A percentile compares a stretch with the other conserved stretches of the same genome.
Evolutionary conservation across 2,797 vertebrate genomes (phyloP).

Genomic region (Decapterus maruadsi): DNA sequence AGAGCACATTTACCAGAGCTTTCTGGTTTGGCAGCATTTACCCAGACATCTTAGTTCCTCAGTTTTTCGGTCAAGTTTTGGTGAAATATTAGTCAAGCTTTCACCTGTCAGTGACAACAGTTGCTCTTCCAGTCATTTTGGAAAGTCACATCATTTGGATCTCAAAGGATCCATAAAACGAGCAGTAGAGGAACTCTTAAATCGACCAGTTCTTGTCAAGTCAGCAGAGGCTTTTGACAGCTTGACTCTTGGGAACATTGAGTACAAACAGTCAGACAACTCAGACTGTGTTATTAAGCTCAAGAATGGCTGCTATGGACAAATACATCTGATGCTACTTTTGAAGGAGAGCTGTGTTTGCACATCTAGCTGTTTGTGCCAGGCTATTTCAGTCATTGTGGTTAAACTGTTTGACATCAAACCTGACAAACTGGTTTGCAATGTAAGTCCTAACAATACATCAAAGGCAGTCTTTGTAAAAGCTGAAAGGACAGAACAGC

Average conservation of each 20-base stretch:
- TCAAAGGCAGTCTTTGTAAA: constrained; percentile 7
- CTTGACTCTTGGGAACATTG: no score
- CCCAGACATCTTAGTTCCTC: no score
- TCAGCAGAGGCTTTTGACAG: no score
- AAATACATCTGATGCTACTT: constrained; percentile 30
- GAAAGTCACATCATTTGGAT: not conserved
- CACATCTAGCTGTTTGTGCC: constrained; percentile 22
- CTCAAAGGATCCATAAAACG: constrained; percentile 8
- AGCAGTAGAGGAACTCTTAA: not conserved
- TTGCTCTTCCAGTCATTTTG: not conserved
- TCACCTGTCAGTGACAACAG: constrained; percentile 20
- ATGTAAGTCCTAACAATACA: not conserved
- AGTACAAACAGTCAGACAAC: constrained; percentile 1
- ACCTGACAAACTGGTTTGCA: not conserved
- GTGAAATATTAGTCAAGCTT: not conserved
- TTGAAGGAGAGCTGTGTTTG: constrained; percentile 26
- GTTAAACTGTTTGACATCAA: constrained; percentile 26
- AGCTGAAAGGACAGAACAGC: constrained; percentile 11
- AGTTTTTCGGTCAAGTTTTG: no score
- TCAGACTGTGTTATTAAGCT: constrained; percentile 21
- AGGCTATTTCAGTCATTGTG: constrained; percentile 14
- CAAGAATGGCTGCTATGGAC: constrained; percentile 30
- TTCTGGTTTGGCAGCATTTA: no score
- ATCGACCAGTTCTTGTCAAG: no score
- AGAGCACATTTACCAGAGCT: no score